Base-by-base conservation (phyloP, 2,797 vertebrate species). In the Coregonus sp. region DNA sequence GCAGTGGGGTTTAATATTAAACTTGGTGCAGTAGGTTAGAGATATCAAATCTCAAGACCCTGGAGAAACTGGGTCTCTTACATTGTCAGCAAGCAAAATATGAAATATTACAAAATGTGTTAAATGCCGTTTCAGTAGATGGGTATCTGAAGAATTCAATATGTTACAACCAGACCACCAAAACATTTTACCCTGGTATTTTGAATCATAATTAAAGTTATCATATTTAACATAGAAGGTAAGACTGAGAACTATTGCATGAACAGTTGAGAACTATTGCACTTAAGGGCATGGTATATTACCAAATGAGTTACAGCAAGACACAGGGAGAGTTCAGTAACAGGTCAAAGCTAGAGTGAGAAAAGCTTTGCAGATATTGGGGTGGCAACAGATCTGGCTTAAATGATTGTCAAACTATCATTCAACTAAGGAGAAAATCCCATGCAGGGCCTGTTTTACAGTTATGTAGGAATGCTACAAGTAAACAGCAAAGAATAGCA, bases 1-100 rank as follows among this genome's bases (percentile, higher is more conserved):
- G 84, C 80, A 84, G 50, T 81, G 77, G 76, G 86, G 79, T 63
- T 33, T 72, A 88, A 84, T 86, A 85, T 87, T 85, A 89, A 90
- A 87, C 79, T 85, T 72, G 76, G 35, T 73, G 78, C 81, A 76
- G 80, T 82, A 83, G 86, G 56, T 52, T 76, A 75, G 74, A 86
- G 35, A 82, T 76, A 81, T 20, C 15, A 35, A 65, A 51, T 73
- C 14, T 4, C 9, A 40, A 63, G 80, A 79, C 14, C 14, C 15
- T 69, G 35, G 63, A n/a, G 20, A 73, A 61, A 16, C 25, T n/a
- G 20, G 4, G n/a, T 59, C 54, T 0, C 25, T 11, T 16, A 51
- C 12, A 77, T 70, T 16, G 61, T 33, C 71, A 15, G 3, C 6
- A 59, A 69, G 14, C 20, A 4, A 35, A 20, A 70, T 6, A 20